Percentiles rank a stretch among this genome's conserved stretches.
These are phyloP conservation scores for Acrocephalus scirpaceus DNA, from an alignment of 2,797 vertebrate genomes.

Conservation along the genomic window DNA sequence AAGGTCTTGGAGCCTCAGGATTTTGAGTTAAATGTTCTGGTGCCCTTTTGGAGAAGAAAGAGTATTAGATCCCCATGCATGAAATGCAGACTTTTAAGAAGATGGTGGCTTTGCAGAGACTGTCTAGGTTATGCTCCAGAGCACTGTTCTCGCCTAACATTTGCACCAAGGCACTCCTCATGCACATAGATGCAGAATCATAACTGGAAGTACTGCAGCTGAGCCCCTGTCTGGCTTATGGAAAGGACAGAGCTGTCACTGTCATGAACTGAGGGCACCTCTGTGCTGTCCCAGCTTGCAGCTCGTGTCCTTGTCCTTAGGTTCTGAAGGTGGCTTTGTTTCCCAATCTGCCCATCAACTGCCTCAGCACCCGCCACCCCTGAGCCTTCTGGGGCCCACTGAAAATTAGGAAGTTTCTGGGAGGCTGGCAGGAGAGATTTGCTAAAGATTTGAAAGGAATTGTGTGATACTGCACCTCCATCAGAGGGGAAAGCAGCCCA, in stretches of 20 bases:
- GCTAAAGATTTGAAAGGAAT: not conserved
- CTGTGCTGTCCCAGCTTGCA: too few species aligned
- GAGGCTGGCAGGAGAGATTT: not conserved
- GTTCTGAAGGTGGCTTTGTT: not conserved
- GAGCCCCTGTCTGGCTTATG: not conserved
- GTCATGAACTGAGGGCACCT: not conserved
- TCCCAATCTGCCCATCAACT: too few species aligned
- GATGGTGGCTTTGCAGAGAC: not conserved
- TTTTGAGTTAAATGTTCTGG: not conserved
- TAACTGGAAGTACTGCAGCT: not conserved
- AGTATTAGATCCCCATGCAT: not conserved
- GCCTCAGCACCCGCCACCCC: accelerated
- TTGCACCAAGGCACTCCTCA: not conserved
- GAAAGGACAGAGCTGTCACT: not conserved
- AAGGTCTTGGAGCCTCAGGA: not conserved
- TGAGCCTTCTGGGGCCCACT: accelerated
- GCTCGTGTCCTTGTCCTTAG: accelerated
- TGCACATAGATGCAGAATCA: accelerated
- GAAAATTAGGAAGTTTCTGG: not conserved
- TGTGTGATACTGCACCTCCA: not conserved
- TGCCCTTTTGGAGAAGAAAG: not conserved
- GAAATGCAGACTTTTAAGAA: not conserved
- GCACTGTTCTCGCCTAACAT: accelerated
- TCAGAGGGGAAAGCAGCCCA: not conserved
- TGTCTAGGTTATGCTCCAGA: not conserved